phyloP scores from a whole-genome alignment of 1,140 invertebrate species.

The Tetraneura akinire region DNA sequence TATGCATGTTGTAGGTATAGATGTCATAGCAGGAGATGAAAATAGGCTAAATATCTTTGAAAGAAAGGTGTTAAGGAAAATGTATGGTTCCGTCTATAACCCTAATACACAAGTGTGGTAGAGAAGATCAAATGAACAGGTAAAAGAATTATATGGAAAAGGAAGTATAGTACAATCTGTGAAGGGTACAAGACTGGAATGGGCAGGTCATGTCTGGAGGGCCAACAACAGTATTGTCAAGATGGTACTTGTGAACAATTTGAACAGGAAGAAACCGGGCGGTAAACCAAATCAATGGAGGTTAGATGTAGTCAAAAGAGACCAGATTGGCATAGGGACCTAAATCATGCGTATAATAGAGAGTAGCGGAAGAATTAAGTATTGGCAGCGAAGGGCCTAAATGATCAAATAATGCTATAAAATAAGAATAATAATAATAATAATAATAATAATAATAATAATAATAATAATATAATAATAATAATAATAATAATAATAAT shows the following conservation, averaged over 20 bases:
- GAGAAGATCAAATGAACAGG: not conserved
- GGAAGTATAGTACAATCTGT: not conserved
- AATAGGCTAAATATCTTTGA: constrained; percentile 10
- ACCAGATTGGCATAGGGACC: not conserved
- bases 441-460: too few relatives aligned
- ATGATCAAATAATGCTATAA: too few relatives aligned
- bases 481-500: too few relatives aligned
- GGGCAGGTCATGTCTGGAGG: not conserved
- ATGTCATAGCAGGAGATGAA: not conserved
- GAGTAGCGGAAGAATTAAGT: not conserved
- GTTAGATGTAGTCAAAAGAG: not conserved
- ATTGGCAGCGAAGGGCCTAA: not conserved
- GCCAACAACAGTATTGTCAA: not conserved
- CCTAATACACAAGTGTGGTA: not conserved
- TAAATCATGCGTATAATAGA: not conserved
- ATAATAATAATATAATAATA: too few relatives aligned
- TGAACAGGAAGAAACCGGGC: not conserved
- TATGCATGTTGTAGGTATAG: not conserved
- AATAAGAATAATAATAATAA: too few relatives aligned
- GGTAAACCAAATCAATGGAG: not conserved
- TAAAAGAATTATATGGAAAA: not conserved
- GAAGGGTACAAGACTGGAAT: not conserved
- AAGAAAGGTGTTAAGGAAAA: constrained; percentile 1
- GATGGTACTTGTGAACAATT: not conserved
- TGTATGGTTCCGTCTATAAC: not conserved